Base-by-base conservation (phyloP, 2,888 invertebrate genomes). In the Noctua fimbriata region DNA sequence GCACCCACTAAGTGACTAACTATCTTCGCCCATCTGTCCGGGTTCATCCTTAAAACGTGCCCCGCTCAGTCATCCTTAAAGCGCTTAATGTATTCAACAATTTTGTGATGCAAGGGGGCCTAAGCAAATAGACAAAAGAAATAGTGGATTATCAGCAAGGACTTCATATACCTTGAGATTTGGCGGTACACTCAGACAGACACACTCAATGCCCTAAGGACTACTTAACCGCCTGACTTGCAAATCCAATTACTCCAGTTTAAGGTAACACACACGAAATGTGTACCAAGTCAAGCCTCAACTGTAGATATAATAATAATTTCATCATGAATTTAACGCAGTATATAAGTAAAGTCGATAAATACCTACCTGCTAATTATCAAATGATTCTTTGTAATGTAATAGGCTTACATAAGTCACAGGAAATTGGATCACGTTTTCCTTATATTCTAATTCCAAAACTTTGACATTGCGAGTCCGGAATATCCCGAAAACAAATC, bases 371-470 rank as follows among this genome's bases (percentile, higher is more conserved):
- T 16, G 7, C n/a, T 28, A 55, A 71, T 60, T 79, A 79, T 32
- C 36, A 49, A 65, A 70, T 73, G 12, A 73, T 74, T 73, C 60
- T 5, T 32, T n/a, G 18, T 32, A 85, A 71, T 49, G 28, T 32
- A 85, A 73, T 49, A 80, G 44, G 69, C 71, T 75, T 69, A 83
- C 44, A 74, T 74, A 81, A 72, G 71, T 82, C 75, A 82, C 32
- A 72, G 76, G 76, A 69, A 75, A 85, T 82, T 83, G 71, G 76
- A 76, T 69, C 86, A 86, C 69, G 76, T 86, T 82, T 75, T 82
- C 86, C 86, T 73, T 70, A 85, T 85, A 85, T 85, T 84, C n/a
- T 55, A 72, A 82, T 84, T 85, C 70, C 66, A 58, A 81, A 85
- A 81, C 49, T 85, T 85, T 32, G 69, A 66, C 69, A 55, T 36